Conservation (phyloP, 2,113 vertebrate species). For the Lasiurus cinereus region DNA sequence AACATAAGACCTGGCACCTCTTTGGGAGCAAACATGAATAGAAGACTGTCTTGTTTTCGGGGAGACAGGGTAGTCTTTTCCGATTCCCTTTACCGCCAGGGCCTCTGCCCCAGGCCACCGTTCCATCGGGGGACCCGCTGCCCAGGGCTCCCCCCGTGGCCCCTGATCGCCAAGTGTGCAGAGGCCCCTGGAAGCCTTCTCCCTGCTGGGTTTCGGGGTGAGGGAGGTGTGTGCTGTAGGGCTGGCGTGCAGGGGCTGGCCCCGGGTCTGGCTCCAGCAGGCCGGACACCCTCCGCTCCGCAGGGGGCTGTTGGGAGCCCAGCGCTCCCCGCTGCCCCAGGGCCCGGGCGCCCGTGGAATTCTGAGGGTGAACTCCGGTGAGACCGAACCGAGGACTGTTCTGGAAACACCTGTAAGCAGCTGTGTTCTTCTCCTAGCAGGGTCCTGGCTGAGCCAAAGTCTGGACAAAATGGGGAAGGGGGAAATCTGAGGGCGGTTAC, state of each 20-base stretch:
- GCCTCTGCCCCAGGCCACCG: not conserved
- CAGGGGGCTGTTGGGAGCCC: constrained; percentile 71
- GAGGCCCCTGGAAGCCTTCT: constrained; percentile 37
- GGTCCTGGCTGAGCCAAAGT: constrained; percentile 80
- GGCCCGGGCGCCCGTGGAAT: constrained; percentile 81
- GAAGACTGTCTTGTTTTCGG: too few relatives aligned
- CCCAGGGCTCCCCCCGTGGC: not conserved
- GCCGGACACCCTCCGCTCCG: constrained; percentile 77
- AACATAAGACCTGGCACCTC: too few relatives aligned
- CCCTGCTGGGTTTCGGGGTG: not conserved
- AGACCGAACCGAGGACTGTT: constrained; percentile 83
- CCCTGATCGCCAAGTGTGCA: constrained; percentile 72
- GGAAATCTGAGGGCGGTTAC: constrained; percentile 73
- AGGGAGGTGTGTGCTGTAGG: not conserved
- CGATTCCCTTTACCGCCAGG: not conserved
- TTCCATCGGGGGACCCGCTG: not conserved
- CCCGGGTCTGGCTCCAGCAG: constrained; percentile 72
- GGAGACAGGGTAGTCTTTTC: not conserved
- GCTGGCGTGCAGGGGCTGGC: not conserved
- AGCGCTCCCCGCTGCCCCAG: constrained; percentile 78
- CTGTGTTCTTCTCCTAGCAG: constrained; percentile 84
- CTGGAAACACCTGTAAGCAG: constrained; percentile 85
- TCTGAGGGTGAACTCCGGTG: constrained; percentile 86
- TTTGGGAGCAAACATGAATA: too few relatives aligned
- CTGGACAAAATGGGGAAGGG: constrained; percentile 66